phyloP scores from a whole-genome alignment of 2,888 invertebrate genomes.

The Maniola hyperantus region DNA sequence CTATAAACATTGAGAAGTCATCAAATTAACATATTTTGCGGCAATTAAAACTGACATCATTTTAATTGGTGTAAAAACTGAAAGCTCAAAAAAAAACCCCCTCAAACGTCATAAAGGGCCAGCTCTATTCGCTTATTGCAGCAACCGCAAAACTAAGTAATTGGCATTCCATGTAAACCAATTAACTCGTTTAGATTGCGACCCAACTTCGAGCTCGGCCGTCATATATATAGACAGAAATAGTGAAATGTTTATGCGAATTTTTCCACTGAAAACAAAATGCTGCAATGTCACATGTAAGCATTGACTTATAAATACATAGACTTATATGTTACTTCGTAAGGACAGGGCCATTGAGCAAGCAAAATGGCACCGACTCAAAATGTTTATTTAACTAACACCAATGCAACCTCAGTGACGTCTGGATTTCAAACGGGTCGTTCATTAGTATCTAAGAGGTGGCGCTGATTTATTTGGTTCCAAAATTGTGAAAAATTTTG shows the following conservation, averaged over 20 bases:
- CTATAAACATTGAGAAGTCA: neutral
- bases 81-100: neutral
- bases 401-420: too few relatives aligned
- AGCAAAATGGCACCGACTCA: too few relatives aligned
- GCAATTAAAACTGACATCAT: constrained; percentile 4
- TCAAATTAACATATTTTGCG: neutral
- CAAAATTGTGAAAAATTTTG: too few relatives aligned
- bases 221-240: neutral
- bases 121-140: neutral
- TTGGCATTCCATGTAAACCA: constrained; percentile 24
- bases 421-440: too few relatives aligned
- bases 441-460: too few relatives aligned
- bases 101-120: neutral
- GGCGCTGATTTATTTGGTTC: too few relatives aligned
- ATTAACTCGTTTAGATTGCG: constrained; percentile 24
- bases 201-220: neutral
- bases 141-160: constrained; percentile 9
- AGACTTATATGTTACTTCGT: too few relatives aligned
- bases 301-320: too few relatives aligned
- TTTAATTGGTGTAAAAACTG: neutral
- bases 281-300: too few relatives aligned
- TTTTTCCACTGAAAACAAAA: too few relatives aligned
- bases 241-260: neutral
- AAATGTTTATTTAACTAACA: too few relatives aligned
- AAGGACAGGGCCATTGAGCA: too few relatives aligned